Base-by-base conservation (phyloP, 2,888 invertebrate genomes). In the Eupsilia transversa region DNA sequence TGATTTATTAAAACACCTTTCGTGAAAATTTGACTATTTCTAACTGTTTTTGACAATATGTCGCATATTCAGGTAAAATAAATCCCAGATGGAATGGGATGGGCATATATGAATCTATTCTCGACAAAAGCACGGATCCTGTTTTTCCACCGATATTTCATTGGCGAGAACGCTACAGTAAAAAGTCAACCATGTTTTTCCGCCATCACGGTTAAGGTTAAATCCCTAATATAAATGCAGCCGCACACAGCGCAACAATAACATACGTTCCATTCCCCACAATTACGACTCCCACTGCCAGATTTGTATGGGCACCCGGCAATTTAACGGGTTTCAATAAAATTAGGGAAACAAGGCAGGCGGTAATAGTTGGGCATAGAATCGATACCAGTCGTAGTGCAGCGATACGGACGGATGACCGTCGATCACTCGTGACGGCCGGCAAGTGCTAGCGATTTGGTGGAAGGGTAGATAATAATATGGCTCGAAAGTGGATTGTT, bases 371-470 rank as follows among this genome's bases (percentile, higher is more conserved):
- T 80, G 84, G 85, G 87, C 83, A 86, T 90, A 87, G 89, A 81
- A 86, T 88, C 87, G 86, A 90, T 90, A 76, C 90, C 87, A 87
- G 52, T 63, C 86, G 84, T 79, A 87, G 89, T 91, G 92, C 87
- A 88, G 87, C 91, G 93, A 91, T 89, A 93, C 92, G 93, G 91
- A 84, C 86, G 87, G 83, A 83, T 87, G 92, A 87, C 85, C 84
- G 74, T 85, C 90, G 89, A 93, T 92, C 91, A 90, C 43, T 90
- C 91, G 93, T 92, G 90, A 92, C 92, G 85, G 69, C 67, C 59
- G 64, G n/a, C 52, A 38, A 68, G 56, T 69, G 63, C 30, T n/a
- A 67, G 64, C 52, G 46, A 65, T 65, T 66, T 65, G 52, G 46
- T 77, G n/a, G 23, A 54, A 59, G 68, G 71, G 84, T 80, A 69